Conservation (phyloP, 2,113 vertebrate genomes). For the Chloropsis hardwickii region DNA sequence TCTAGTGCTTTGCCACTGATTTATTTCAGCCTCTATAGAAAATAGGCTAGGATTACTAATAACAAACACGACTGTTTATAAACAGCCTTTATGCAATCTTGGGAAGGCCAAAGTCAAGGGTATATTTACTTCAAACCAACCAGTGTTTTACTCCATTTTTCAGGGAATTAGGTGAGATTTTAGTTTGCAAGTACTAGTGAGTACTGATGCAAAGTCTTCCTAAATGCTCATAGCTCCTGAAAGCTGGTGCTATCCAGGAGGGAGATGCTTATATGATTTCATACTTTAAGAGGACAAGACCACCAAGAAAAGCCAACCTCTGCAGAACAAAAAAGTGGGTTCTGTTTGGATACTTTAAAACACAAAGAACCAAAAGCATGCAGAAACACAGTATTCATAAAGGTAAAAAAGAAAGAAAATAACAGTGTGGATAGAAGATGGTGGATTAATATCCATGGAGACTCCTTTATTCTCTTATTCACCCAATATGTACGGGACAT, state of each 20-base stretch:
- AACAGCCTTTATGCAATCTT: background rate
- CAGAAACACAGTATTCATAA: background rate
- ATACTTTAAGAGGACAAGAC: background rate
- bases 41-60: slow-evolving; percentile 18
- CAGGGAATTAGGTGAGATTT: background rate
- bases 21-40: slow-evolving; percentile 42
- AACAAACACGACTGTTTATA: slow-evolving; percentile 12
- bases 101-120: background rate
- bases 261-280: background rate
- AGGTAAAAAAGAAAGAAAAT: background rate
- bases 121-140: background rate
- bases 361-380: background rate
- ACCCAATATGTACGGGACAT: background rate
- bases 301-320: background rate
- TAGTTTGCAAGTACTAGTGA: background rate
- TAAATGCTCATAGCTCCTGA: background rate
- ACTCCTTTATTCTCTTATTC: background rate
- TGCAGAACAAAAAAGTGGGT: background rate
- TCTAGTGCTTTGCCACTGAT: background rate
- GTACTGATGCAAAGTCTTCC: background rate
- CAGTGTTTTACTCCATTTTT: background rate
- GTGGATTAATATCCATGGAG: slow-evolving; percentile 44
- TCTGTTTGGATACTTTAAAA: background rate
- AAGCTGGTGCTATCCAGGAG: background rate
- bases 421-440: background rate